These are phyloP conservation scores for Drosophila mayaguana DNA, from an alignment of 2,888 invertebrate species.

Conservation along the genomic window DNA sequence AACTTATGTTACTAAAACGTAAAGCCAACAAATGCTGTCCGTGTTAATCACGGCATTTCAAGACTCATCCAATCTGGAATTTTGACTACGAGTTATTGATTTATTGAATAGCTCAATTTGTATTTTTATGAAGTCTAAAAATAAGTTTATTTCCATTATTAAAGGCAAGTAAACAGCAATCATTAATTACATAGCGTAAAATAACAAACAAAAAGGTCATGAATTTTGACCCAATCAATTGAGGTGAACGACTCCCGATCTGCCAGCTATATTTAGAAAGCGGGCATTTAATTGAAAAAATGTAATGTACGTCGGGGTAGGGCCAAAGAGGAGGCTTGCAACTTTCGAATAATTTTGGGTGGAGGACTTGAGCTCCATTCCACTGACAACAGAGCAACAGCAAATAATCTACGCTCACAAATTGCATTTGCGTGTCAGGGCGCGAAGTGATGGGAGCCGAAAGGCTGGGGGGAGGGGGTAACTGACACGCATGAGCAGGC, in stretches of 20 bases:
- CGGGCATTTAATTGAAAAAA: not conserved
- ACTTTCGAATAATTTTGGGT: not conserved
- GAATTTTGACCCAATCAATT: not conserved
- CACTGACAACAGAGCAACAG: slow-evolving; percentile 39
- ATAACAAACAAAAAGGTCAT: not conserved
- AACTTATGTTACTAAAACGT: no score
- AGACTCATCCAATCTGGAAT: not conserved
- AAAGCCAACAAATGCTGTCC: not conserved
- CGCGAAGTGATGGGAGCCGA: not conserved
- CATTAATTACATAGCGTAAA: not conserved
- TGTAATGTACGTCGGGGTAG: not conserved
- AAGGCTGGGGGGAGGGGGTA: not conserved
- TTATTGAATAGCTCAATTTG: not conserved
- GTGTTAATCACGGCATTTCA: not conserved
- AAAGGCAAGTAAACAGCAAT: not conserved
- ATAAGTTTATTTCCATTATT: not conserved
- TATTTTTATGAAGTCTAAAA: not conserved
- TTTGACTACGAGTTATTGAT: not conserved
- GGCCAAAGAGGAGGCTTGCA: slow-evolving; percentile 3
- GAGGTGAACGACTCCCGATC: not conserved
- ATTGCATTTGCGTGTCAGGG: slow-evolving; percentile 74
- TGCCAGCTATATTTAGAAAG: not conserved
- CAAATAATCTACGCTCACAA: slow-evolving; percentile 63
- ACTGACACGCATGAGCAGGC: slow-evolving; percentile 51
- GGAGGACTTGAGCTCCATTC: slow-evolving; percentile 12